A percentile compares a stretch with the other conserved stretches of the same genome.
Evolutionary conservation across 2,113 vertebrate species (phyloP).

Genomic region (Melanocharis versteri): DNA sequence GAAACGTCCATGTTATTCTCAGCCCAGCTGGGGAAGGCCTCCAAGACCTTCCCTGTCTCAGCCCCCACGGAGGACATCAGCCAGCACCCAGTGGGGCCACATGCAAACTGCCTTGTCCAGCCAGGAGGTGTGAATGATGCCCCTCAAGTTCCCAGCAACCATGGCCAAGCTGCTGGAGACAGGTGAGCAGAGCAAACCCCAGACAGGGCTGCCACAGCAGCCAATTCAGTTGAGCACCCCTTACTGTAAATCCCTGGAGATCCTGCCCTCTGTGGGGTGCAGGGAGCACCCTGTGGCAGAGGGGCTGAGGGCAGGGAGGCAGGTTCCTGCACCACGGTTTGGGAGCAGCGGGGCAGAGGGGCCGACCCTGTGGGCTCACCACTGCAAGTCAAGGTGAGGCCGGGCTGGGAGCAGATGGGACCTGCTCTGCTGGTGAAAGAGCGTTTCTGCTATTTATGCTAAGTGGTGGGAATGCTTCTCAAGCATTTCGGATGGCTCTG

Average conservation of each 20-base stretch:
- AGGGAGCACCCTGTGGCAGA: fast-evolving
- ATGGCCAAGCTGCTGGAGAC: conserved; percentile 65
- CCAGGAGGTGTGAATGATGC: conserved; percentile 73
- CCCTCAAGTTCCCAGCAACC: conserved; percentile 72
- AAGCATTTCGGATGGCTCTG: conserved; percentile 84
- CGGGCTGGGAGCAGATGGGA: conserved; percentile 90
- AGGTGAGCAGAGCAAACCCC: conserved; percentile 82
- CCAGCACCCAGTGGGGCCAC: background rate
- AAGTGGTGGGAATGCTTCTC: conserved; percentile 91
- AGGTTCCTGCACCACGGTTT: conserved; percentile 79
- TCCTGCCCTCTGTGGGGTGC: background rate
- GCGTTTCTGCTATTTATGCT: conserved; percentile 89
- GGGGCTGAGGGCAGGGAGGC: background rate
- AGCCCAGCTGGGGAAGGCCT: background rate
- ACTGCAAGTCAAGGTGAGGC: conserved; percentile 93
- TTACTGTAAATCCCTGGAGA: background rate
- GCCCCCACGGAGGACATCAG: background rate
- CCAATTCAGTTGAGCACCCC: background rate
- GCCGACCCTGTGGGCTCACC: conserved; percentile 49
- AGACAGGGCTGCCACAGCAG: background rate
- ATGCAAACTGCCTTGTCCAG: background rate
- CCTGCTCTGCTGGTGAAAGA: conserved; percentile 91
- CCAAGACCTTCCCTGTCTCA: background rate
- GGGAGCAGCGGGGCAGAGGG: conserved; percentile 47
- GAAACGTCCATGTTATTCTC: background rate